Percentiles rank a stretch among this genome's conserved stretches.
These are phyloP conservation scores for Stichopus horrens DNA, from an alignment of 53 echinoderm and acorn worm genomes.

Conservation along the genomic window DNA sequence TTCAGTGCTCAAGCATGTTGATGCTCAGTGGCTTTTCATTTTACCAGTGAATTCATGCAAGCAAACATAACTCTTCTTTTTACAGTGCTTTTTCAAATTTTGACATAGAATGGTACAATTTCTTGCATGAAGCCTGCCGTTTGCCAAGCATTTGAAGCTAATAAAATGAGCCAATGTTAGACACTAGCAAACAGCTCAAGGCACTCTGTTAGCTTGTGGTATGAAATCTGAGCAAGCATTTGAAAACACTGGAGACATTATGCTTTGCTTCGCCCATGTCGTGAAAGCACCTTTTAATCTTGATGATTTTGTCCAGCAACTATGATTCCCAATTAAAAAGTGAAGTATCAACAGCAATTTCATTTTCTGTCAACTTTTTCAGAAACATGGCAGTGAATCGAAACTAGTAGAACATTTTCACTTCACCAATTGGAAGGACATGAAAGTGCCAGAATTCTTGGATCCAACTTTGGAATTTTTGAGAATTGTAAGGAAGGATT, in stretches of 20 bases:
- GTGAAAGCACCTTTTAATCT: background rate
- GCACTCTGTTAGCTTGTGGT: too few relatives aligned
- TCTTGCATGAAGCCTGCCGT: background rate
- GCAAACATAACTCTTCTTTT: too few relatives aligned
- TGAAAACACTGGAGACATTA: background rate
- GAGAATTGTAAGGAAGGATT: background rate
- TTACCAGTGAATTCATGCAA: too few relatives aligned
- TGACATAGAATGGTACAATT: too few relatives aligned
- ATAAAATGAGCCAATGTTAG: background rate
- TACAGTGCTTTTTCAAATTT: too few relatives aligned
- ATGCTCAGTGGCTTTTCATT: too few relatives aligned
- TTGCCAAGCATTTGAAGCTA: too few relatives aligned
- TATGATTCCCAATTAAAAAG: background rate
- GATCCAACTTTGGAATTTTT: conserved; percentile 65
- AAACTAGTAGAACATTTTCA: conserved; percentile 64
- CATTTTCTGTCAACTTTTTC: background rate
- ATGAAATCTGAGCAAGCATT: too few relatives aligned
- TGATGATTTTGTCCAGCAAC: background rate
- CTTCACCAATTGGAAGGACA: conserved; percentile 83
- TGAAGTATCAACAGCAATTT: background rate
- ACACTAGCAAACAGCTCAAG: too few relatives aligned
- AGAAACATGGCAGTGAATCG: conserved; percentile 4
- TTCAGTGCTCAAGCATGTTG: too few relatives aligned
- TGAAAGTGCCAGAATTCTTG: conserved; percentile 70
- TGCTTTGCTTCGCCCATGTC: too few relatives aligned